Conservation (phyloP, 2,797 vertebrate genomes). For the Molossus molossus region DNA sequence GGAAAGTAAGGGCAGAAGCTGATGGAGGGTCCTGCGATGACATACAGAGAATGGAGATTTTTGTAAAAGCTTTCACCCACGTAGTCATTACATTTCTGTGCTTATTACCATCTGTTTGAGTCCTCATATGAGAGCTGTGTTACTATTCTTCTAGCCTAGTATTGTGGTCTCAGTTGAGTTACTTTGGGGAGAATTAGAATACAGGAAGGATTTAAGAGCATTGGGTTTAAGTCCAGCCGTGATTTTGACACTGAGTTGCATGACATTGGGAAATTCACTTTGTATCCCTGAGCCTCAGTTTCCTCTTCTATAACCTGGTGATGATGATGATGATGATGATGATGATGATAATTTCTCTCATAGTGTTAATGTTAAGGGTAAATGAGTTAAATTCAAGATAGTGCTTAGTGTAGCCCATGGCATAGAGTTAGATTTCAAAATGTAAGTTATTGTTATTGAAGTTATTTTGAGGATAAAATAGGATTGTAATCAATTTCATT, state of each 20-base stretch:
- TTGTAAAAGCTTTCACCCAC: conserved; percentile 14
- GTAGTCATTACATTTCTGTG: not conserved
- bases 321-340: not conserved
- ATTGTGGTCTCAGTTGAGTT: not conserved
- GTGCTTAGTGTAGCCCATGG: not conserved
- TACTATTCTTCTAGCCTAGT: not conserved
- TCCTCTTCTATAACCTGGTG: not conserved
- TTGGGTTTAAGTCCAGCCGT: not conserved
- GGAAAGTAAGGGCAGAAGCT: not conserved
- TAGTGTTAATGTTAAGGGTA: conserved; percentile 53
- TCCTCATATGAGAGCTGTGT: not conserved
- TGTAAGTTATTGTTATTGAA: conserved; percentile 74
- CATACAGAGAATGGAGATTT: not conserved
- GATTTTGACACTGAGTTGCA: not conserved
- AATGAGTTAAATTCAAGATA: conserved; percentile 41
- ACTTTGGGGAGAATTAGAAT: not conserved
- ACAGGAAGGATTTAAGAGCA: not conserved
- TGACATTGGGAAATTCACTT: not conserved
- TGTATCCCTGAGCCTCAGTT: not conserved
- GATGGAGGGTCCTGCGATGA: not conserved
- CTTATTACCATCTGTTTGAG: not conserved
- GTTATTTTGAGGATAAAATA: conserved; percentile 71
- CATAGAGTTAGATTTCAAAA: conserved; percentile 65
- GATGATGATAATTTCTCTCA: not conserved
- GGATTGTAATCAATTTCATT: conserved; percentile 73